Conservation (phyloP, 2,888 invertebrate genomes). For the Diarsia brunnea region DNA sequence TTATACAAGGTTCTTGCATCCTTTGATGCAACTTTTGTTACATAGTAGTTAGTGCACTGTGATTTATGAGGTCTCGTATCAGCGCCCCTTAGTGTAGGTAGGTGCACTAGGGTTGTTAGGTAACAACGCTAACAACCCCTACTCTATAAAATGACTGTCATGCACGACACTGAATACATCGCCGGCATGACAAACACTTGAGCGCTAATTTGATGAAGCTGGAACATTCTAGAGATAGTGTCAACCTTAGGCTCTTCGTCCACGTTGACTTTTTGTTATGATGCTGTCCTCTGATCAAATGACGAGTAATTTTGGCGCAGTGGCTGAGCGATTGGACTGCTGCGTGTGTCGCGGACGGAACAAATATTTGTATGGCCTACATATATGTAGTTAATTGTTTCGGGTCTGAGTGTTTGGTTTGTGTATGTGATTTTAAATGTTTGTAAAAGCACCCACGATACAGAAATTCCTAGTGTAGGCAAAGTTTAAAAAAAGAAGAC, state of each 20-base stretch:
- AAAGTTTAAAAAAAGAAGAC: no score
- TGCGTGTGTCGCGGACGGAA: no score
- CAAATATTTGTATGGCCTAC: no score
- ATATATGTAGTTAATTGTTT: no score
- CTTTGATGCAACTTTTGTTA: neutral
- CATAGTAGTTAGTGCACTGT: neutral
- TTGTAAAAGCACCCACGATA: no score
- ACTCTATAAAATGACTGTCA: constrained; percentile 10
- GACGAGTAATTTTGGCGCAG: no score
- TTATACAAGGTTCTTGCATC: no score
- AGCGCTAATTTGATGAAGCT: constrained; percentile 39
- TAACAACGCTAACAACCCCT: neutral
- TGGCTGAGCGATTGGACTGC: no score
- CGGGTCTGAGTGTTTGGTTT: no score
- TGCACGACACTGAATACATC: constrained; percentile 18
- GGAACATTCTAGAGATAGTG: constrained; percentile 42
- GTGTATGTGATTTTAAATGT: no score
- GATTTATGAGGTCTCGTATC: neutral
- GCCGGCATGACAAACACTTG: constrained; percentile 30
- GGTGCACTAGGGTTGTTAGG: neutral
- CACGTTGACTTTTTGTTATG: neutral
- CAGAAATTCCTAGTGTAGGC: no score
- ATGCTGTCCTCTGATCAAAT: neutral
- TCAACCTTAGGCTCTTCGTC: neutral
- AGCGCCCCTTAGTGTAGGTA: neutral